Evolutionary conservation across 2,888 invertebrate genomes (phyloP), one percentile per base, ranked within the genome.

Genomic region (Hirtodrosophila histrioides): DNA sequence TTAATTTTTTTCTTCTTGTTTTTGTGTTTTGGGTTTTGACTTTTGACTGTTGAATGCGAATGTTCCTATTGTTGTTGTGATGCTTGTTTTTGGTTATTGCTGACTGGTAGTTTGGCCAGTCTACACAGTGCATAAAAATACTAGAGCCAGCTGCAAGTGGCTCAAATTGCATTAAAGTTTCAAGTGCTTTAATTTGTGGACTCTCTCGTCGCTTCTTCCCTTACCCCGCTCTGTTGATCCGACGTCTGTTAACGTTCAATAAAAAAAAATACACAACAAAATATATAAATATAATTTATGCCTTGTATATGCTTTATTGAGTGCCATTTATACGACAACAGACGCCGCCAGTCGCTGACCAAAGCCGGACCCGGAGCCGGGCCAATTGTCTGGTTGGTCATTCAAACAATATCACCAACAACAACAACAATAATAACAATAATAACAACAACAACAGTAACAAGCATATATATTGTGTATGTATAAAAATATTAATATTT

Each of bases 261-360:
- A 62, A 74, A 71, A 62, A 74, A 71, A 27, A 67, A 44, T 61
- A 33, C 57, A 57, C 27, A 66, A 49, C 60, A 60, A 53, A 54
- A 55, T 58, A 65, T 57, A 73, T 66, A 71, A 80, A 81, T 72
- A 75, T 82, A 85, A 82, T 82, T 82, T 82, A 82, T 82, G 82
- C 73, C 69, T 55, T 70, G 73, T 72, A 70, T 81, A 81, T 87
- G 85, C 69, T 87, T 83, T 83, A 83, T 83, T 87, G 86, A 83
- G 82, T 83, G 82, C 82, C 82, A 83, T 83, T 83, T 87, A 87
- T 83, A 73, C 76, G 82, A 85, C 73, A 69, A 57, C 82, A 67
- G 85, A 67, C 78, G 78, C 66, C 78, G 66, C 57, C 75, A 57
- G 64, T 58, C 63, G 44, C 70, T 57, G 77, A 54, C 70, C 83